These are phyloP conservation scores for Odontocolon sp. DNA, from an alignment of 2,888 invertebrate species.

Conservation along the genomic window DNA sequence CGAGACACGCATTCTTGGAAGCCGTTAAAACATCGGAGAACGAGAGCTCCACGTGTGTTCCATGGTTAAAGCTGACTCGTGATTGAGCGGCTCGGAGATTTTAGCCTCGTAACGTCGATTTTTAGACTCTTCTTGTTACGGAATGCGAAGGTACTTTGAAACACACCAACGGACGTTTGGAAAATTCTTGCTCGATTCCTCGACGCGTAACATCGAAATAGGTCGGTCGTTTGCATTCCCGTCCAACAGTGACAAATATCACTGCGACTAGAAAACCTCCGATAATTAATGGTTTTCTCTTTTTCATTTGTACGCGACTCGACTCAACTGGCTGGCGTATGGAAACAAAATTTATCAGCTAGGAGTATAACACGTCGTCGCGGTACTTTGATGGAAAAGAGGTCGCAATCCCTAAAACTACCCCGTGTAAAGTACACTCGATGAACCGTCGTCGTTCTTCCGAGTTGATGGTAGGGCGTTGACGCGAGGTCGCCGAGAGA, in stretches of 20 bases:
- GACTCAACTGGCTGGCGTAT: neutral
- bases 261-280: constrained; percentile 1
- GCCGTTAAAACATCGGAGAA: constrained; percentile 54
- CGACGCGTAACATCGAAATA: constrained; percentile 42
- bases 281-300: constrained; percentile 8
- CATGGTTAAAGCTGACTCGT: constrained; percentile 32
- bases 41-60: constrained; percentile 46
- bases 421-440: too few relatives aligned
- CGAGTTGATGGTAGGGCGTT: constrained; percentile 63
- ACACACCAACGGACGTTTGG: constrained; percentile 10
- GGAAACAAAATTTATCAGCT: neutral
- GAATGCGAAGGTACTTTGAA: neutral
- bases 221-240: constrained; percentile 32
- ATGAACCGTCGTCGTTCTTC: constrained; percentile 29
- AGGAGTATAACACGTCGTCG: too few relatives aligned
- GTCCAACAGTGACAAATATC: constrained; percentile 26
- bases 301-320: constrained; percentile 7
- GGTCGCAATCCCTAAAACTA: too few relatives aligned
- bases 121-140: constrained; percentile 27
- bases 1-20: constrained; percentile 41
- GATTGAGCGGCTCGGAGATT: constrained; percentile 40
- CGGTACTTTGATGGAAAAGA: too few relatives aligned
- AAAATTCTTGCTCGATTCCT: constrained; percentile 38
- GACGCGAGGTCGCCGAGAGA: constrained; percentile 53
- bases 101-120: constrained; percentile 42